phyloP scores from a whole-genome alignment of 2,797 vertebrate genomes.

The Neostethus bicornis region DNA sequence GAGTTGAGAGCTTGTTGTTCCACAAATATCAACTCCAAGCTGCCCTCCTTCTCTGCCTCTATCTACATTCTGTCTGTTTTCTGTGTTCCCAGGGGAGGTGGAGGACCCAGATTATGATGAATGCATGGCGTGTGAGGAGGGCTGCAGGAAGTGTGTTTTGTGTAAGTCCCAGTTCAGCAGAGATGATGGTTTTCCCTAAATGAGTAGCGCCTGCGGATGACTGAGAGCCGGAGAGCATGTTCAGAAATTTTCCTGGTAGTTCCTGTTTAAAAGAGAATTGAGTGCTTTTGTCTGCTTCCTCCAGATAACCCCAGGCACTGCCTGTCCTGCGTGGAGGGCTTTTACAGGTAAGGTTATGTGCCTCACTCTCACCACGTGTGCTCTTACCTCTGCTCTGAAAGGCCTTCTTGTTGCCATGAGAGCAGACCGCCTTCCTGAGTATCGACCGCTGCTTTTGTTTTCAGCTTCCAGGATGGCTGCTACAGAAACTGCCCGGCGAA shows the following conservation, averaged over 20 bases:
- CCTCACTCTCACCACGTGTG: conserved; percentile 55
- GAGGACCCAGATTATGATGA: conserved; percentile 86
- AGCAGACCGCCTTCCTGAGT: conserved; percentile 24
- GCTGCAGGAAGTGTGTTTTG: conserved; percentile 86
- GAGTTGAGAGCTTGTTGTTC: not conserved
- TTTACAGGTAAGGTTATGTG: conserved; percentile 89
- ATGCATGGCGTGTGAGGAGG: conserved; percentile 88
- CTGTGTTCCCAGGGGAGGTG: conserved; percentile 81
- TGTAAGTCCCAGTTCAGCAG: conserved; percentile 77
- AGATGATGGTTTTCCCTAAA: conserved; percentile 11
- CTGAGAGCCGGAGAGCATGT: conserved; percentile 16
- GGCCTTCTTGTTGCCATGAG: conserved; percentile 30
- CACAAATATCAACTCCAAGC: not conserved
- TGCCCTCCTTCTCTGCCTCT: not conserved
- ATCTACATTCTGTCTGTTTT: not conserved
- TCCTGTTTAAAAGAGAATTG: conserved; percentile 48
- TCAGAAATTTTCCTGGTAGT: conserved; percentile 17
- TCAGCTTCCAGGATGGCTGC: conserved; percentile 87
- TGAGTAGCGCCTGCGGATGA: conserved; percentile 1
- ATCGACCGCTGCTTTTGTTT: conserved; percentile 28
- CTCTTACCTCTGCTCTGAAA: conserved; percentile 49
- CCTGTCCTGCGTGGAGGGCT: conserved; percentile 83
- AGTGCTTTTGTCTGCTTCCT: conserved; percentile 61
- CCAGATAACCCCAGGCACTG: conserved; percentile 91
- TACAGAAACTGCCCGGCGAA: conserved; percentile 88